Conservation (phyloP, 2,113 vertebrate genomes). For the Alouatta palliata region DNA sequence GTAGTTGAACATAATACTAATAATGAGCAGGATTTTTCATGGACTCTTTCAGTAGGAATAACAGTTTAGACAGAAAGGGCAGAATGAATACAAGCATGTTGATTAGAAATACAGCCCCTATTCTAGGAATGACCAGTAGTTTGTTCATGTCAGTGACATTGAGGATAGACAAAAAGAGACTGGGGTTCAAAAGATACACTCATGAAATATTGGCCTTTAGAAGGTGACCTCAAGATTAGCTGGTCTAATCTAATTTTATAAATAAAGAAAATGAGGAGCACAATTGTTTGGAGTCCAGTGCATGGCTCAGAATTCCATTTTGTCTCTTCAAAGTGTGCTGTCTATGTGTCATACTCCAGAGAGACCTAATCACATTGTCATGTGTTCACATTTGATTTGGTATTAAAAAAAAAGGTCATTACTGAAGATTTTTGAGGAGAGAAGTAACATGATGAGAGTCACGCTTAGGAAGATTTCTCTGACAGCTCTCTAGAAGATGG, state of each 20-base stretch:
- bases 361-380: not conserved
- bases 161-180: not conserved
- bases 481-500: conserved; percentile 26
- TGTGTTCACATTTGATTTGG: conserved; percentile 42
- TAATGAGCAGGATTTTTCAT: not conserved
- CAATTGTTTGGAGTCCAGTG: not conserved
- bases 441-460: conserved; percentile 40
- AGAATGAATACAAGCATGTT: not conserved
- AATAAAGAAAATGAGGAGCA: not conserved
- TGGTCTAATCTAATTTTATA: not conserved
- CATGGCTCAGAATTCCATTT: not conserved
- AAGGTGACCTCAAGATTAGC: not conserved
- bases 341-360: not conserved
- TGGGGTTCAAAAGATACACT: not conserved
- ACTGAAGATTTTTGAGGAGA: not conserved
- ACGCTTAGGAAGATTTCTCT: not conserved
- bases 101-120: not conserved
- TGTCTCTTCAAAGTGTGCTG: not conserved
- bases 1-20: not conserved
- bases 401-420: not conserved
- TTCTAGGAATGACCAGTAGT: not conserved
- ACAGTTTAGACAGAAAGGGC: not conserved
- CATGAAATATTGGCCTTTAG: not conserved
- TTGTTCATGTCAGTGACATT: not conserved
- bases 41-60: not conserved